Conservation (phyloP, 2,113 vertebrate genomes). For the Pelvicachromis taeniatus region DNA sequence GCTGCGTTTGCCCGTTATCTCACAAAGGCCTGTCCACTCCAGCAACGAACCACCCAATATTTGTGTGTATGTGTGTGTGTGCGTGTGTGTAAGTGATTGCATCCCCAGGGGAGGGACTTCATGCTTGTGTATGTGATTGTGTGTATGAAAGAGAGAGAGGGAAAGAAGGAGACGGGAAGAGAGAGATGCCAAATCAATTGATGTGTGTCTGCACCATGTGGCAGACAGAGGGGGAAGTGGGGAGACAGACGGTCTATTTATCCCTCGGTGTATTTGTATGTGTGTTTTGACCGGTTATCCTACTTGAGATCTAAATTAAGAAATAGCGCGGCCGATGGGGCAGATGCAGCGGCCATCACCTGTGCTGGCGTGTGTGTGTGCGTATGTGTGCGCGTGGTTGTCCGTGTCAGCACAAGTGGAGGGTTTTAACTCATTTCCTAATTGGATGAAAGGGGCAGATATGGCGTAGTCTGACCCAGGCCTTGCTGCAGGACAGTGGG, state of each 20-base stretch:
- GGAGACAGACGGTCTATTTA: constrained; percentile 63
- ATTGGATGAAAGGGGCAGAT: constrained; percentile 72
- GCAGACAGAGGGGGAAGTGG: constrained; percentile 39
- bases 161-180: constrained; percentile 24
- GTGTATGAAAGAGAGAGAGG: constrained; percentile 30
- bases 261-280: constrained; percentile 64
- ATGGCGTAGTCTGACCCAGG: constrained; percentile 47
- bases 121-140: constrained; percentile 29
- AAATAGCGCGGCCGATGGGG: constrained; percentile 62
- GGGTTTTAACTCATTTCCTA: constrained; percentile 69
- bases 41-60: constrained; percentile 65
- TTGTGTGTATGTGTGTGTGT: constrained; percentile 26
- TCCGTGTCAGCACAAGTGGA: constrained; percentile 50
- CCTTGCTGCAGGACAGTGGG: constrained; percentile 56
- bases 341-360: constrained; percentile 43
- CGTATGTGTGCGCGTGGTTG: constrained; percentile 1
- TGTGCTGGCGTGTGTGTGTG: neutral
- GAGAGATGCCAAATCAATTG: constrained; percentile 65
- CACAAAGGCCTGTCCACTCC: constrained; percentile 77
- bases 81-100: constrained; percentile 23
- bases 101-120: neutral
- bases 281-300: constrained; percentile 73
- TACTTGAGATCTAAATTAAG: constrained; percentile 77
- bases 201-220: constrained; percentile 68
- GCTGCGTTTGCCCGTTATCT: constrained; percentile 95